Evolutionary conservation across 2,797 vertebrate species (phyloP).

Genomic region (Brotula barbata): DNA sequence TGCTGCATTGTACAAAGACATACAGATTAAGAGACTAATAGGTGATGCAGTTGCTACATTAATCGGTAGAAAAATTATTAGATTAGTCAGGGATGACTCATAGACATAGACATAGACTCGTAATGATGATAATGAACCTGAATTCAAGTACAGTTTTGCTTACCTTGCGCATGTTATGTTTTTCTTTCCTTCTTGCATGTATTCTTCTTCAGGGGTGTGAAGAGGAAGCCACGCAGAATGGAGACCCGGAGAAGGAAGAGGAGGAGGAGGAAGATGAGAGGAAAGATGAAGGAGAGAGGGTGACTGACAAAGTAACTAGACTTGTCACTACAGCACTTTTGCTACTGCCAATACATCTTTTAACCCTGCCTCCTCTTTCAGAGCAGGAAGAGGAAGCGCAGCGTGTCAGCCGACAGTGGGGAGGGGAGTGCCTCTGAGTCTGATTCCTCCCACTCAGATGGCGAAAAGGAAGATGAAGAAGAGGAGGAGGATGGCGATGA

Average conservation of each 20-base stretch:
- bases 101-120: too few species aligned
- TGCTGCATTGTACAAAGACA: too few species aligned
- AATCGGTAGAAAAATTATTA: too few species aligned
- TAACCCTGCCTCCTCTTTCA: too few species aligned
- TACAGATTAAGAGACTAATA: too few species aligned
- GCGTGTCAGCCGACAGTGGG: constrained; percentile 83
- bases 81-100: too few species aligned
- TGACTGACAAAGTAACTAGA: constrained; percentile 53
- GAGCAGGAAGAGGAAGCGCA: constrained; percentile 84
- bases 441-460: constrained; percentile 78
- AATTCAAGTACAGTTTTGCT: too few species aligned
- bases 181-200: too few species aligned
- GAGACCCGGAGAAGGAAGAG: constrained; percentile 37
- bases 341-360: not conserved
- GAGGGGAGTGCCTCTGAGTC: constrained; percentile 84
- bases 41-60: too few species aligned
- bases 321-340: not conserved
- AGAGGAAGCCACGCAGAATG: constrained; percentile 39
- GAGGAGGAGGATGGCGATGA: constrained; percentile 63
- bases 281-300: constrained; percentile 3
- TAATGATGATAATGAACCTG: too few species aligned
- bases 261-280: constrained; percentile 14
- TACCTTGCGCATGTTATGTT: too few species aligned
- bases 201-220: constrained; percentile 22
- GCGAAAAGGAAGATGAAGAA: constrained; percentile 74